phyloP scores from a whole-genome alignment of 2,113 vertebrate genomes.

The Muscicapa adusta region DNA sequence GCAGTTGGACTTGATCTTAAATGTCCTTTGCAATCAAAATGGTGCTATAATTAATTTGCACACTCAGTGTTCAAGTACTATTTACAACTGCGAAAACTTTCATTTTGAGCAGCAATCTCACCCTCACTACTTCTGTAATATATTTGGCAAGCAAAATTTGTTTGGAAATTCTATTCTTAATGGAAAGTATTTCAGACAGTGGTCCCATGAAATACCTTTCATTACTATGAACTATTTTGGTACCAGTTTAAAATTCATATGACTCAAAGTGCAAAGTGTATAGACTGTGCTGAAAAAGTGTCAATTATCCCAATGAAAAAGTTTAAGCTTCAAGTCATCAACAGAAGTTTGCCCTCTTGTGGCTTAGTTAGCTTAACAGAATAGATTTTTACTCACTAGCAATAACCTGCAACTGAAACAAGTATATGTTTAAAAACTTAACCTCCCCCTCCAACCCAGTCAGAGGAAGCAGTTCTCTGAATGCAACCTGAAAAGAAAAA shows the following conservation, averaged over 20 bases:
- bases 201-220: neutral
- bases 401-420: neutral
- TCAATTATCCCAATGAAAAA: neutral
- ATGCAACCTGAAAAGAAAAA: neutral
- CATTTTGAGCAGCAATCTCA: neutral
- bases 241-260: neutral
- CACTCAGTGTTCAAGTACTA: neutral
- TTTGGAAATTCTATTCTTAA: neutral
- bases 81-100: neutral
- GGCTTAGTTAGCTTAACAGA: neutral
- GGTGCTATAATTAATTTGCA: neutral
- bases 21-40: neutral
- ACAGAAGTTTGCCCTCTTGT: constrained; percentile 50
- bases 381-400: neutral
- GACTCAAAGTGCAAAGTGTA: neutral
- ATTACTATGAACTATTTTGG: neutral
- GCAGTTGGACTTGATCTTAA: neutral
- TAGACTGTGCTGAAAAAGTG: neutral
- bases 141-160: neutral
- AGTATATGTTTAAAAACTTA: neutral
- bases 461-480: neutral
- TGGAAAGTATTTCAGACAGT: neutral
- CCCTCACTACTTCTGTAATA: neutral
- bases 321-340: neutral
- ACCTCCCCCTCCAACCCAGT: neutral